Evolutionary conservation across 2,797 vertebrate species (phyloP).

Genomic region (Pseudomugil tenellus): DNA sequence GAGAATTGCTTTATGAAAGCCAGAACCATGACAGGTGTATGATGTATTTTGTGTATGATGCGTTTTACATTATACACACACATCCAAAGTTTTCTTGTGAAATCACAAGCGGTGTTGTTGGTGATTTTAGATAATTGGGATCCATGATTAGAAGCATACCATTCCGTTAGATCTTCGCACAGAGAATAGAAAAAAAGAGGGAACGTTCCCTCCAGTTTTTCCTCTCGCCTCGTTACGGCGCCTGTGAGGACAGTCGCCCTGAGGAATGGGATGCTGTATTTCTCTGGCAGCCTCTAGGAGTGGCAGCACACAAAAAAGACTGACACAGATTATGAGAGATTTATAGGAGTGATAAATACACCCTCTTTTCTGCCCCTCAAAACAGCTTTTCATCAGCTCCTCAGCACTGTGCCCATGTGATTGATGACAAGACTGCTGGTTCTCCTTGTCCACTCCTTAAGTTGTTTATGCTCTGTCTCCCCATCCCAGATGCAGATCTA

Average conservation of each 20-base stretch:
- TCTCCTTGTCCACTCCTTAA: slow-evolving; percentile 74
- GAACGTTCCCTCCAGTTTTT: slow-evolving; percentile 30
- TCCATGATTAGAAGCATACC: slow-evolving; percentile 66
- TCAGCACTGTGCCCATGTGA: slow-evolving; percentile 68
- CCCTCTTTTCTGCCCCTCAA: slow-evolving; percentile 74
- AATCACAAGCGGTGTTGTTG: slow-evolving; percentile 53
- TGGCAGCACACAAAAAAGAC: slow-evolving; percentile 73
- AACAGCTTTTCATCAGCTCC: slow-evolving; percentile 77
- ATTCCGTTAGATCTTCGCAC: slow-evolving; percentile 68
- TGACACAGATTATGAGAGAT: slow-evolving; percentile 80
- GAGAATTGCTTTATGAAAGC: slow-evolving; percentile 19
- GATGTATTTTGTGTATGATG: slow-evolving; percentile 37
- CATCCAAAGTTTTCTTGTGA: slow-evolving; percentile 41
- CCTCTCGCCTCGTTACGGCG: slow-evolving; percentile 35
- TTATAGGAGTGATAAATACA: slow-evolving; percentile 79
- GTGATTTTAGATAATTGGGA: slow-evolving; percentile 68
- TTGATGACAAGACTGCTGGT: slow-evolving; percentile 59
- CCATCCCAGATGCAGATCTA: slow-evolving; percentile 97
- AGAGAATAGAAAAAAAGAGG: neutral
- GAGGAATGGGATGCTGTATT: slow-evolving; percentile 65
- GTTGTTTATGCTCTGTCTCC: slow-evolving; percentile 71
- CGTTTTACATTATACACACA: slow-evolving; percentile 35
- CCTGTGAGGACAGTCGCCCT: slow-evolving; percentile 57
- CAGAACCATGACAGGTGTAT: slow-evolving; percentile 35
- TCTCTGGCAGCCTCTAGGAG: slow-evolving; percentile 66